Conservation (phyloP, 1,140 invertebrate genomes). For the Neodiprion virginianus region DNA sequence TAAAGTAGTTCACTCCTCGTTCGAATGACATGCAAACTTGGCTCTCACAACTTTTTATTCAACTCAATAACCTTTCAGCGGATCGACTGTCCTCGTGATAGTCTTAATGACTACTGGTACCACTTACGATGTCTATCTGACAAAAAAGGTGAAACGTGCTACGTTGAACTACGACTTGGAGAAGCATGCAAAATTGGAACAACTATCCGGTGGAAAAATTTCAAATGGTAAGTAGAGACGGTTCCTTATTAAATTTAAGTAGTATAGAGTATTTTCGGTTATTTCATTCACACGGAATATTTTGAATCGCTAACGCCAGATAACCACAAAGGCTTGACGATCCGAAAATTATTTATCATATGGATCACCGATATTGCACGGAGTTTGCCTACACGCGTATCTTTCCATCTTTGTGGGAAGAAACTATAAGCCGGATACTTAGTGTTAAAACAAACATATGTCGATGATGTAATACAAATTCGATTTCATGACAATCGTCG, state of each 20-base stretch:
- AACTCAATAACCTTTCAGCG: constrained; percentile 57
- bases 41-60: neutral
- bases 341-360: no score
- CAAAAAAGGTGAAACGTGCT: constrained; percentile 38
- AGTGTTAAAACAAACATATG: neutral
- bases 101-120: constrained; percentile 67
- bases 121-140: constrained; percentile 53
- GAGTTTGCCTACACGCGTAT: neutral
- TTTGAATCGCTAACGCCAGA: no score
- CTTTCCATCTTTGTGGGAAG: neutral
- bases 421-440: neutral
- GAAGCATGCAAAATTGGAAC: constrained; percentile 54
- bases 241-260: no score
- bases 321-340: no score
- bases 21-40: neutral
- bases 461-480: neutral
- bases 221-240: neutral
- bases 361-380: neutral
- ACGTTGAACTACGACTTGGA: constrained; percentile 50
- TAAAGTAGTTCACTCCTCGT: no score
- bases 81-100: constrained; percentile 63
- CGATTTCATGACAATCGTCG: neutral
- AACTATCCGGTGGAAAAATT: constrained; percentile 36
- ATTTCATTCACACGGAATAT: no score
- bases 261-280: no score